Base-by-base conservation (phyloP, 2,797 vertebrate species). In the Hoplostethus atlanticus region DNA sequence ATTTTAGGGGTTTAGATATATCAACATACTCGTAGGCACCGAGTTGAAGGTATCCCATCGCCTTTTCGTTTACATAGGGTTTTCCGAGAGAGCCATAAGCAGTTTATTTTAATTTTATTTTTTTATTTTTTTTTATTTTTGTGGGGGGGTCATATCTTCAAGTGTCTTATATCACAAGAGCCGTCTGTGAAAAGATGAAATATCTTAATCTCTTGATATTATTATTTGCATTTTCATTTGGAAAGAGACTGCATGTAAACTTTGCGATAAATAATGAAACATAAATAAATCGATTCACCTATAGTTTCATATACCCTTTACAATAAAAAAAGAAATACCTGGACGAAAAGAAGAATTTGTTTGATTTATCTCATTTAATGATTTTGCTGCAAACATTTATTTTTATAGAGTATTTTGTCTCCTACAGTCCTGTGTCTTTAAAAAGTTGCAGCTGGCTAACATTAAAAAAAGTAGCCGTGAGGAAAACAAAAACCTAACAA, bases 251-350 rank as follows among this genome's bases (percentile, higher is more conserved):
- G 94, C 94, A 95, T 95, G 95, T 94, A 94, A 94, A 93, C 89
- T 89, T 90, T 92, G 91, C 92, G 90, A 92, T 90, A 90, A 89
- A 86, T 89, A 92, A 92, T 94, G 91, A 91, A 93, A 85, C 89
- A 90, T 91, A 86, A 87, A 84, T 63, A 65, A 89, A 91, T 84
- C 89, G 73, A 92, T 79, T 89, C 88, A 91, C 82, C 74, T 93
- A 94, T 94, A 95, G 93, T 95, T 95, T 95, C 93, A 92, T 95
- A 95, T 95, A 94, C 80, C 86, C 86, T 94, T 94, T 94, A 92
- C 92, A 95, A 95, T 95, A 95, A 95, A 94, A 93, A 78, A 85
- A 86, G 64, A 90, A 85, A 88, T 77, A 77, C 80, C 83, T 91
- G 85, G 75, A 92, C 80, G 87, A 70, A 87, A 80, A 61, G 36